Conservation (phyloP, 53 echinoderm and acorn worm species). For the Luidia sarsii region DNA sequence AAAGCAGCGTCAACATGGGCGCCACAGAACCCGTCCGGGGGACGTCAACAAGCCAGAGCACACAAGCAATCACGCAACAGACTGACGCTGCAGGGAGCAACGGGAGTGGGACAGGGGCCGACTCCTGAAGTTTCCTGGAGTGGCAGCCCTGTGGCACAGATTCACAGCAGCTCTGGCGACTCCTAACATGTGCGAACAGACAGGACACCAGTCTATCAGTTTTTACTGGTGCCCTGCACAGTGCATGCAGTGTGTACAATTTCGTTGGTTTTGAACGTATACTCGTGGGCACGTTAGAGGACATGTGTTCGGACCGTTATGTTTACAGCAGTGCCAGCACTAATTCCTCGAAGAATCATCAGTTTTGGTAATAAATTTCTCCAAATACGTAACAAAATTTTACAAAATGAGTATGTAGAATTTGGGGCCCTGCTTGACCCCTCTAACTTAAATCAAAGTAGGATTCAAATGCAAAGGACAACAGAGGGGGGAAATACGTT, state of each 20-base stretch:
- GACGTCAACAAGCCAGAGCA: neutral
- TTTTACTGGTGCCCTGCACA: too few relatives aligned
- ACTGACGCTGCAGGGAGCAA: neutral
- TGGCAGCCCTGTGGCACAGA: too few relatives aligned
- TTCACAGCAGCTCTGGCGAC: neutral
- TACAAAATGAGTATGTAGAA: neutral
- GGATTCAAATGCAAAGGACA: neutral
- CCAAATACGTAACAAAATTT: neutral
- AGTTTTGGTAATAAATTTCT: too few relatives aligned
- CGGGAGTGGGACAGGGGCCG: neutral
- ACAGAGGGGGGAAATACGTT: neutral
- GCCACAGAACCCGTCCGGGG: neutral
- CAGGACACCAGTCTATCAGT: too few relatives aligned
- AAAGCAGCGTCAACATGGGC: neutral
- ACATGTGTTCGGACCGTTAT: too few relatives aligned
- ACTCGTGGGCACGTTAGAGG: too few relatives aligned
- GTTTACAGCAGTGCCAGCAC: too few relatives aligned
- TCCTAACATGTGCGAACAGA: neutral
- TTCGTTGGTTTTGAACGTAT: too few relatives aligned
- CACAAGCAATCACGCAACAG: too few relatives aligned
- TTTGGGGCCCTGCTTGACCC: neutral
- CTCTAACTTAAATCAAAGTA: neutral
- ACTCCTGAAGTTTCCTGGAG: neutral
- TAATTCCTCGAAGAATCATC: too few relatives aligned
- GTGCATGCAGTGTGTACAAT: too few relatives aligned